A percentile compares a stretch with the other conserved stretches of the same genome.
These are phyloP conservation scores for Suillia variegata DNA, from an alignment of 2,888 invertebrate genomes.

Conservation along the genomic window DNA sequence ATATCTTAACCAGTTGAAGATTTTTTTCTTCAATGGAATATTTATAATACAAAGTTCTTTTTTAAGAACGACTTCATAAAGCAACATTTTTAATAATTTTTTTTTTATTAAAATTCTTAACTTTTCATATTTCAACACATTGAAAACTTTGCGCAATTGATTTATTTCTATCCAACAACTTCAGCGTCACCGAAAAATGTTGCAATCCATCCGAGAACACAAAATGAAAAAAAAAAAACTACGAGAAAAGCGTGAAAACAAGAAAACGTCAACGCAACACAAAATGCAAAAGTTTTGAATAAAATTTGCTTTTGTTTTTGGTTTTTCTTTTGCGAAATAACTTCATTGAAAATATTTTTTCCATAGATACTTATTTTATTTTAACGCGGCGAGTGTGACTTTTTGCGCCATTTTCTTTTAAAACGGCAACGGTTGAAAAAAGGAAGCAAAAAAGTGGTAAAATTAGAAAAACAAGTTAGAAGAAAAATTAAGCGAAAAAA, in stretches of 20 bases:
- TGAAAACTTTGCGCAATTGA: conserved; percentile 18
- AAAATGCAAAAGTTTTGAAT: conserved; percentile 17
- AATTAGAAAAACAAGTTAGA: neutral
- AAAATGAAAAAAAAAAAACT: neutral
- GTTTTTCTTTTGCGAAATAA: conserved; percentile 14
- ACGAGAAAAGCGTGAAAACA: neutral
- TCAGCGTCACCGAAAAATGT: neutral
- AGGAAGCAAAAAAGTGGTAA: neutral
- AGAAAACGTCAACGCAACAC: neutral
- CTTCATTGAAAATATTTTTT: conserved; percentile 16
- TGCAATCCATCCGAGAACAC: neutral
- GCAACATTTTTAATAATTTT: no score
- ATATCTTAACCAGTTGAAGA: no score
- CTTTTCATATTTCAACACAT: no score
- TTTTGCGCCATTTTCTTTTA: conserved; percentile 13
- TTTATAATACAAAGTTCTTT: no score
- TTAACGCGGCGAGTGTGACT: conserved; percentile 15
- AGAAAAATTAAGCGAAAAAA: neutral
- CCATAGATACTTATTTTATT: neutral
- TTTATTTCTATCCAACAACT: conserved; percentile 12
- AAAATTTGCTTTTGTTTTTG: conserved; percentile 11
- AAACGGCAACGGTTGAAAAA: neutral
- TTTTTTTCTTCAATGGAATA: no score
- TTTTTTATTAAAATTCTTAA: conserved; percentile 5
- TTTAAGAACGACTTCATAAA: no score